These are phyloP conservation scores for Marronus borbonicus DNA, from an alignment of 2,888 invertebrate genomes.

Conservation along the genomic window DNA sequence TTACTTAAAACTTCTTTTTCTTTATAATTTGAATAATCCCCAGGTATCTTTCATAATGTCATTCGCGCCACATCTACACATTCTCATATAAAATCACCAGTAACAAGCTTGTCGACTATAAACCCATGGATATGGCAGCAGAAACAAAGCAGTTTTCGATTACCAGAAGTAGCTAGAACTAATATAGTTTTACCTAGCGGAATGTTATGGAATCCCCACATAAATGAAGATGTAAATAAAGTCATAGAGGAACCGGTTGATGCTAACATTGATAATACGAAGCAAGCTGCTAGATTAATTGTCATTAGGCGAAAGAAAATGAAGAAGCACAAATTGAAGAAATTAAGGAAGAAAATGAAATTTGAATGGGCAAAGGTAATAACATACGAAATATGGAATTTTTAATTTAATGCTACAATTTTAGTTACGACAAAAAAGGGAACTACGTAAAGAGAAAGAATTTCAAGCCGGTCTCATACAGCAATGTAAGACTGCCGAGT, in stretches of 20 bases:
- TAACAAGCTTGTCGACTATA: slow-evolving; percentile 9
- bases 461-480: slow-evolving; percentile 82
- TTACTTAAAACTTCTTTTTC: not conserved
- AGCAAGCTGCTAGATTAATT: slow-evolving; percentile 82
- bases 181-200: slow-evolving; percentile 61
- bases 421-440: slow-evolving; percentile 78
- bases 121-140: slow-evolving; percentile 65
- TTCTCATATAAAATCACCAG: slow-evolving; percentile 3
- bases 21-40: slow-evolving; percentile 3
- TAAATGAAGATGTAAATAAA: slow-evolving; percentile 43
- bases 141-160: slow-evolving; percentile 61
- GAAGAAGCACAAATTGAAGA: slow-evolving; percentile 88
- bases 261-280: slow-evolving; percentile 69
- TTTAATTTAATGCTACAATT: slow-evolving; percentile 59
- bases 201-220: slow-evolving; percentile 43
- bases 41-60: slow-evolving; percentile 31
- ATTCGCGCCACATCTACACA: slow-evolving; percentile 29
- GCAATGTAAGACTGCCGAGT: slow-evolving; percentile 81
- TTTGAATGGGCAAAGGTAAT: slow-evolving; percentile 81
- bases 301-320: slow-evolving; percentile 87
- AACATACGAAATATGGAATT: not conserved
- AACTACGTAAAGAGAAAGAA: slow-evolving; percentile 82
- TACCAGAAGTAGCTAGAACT: slow-evolving; percentile 58
- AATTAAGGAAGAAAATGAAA: slow-evolving; percentile 85
- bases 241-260: slow-evolving; percentile 61